Evolutionary conservation across 1,140 invertebrate genomes (phyloP).

Genomic region (Bursaphelenchus mucronatus): DNA sequence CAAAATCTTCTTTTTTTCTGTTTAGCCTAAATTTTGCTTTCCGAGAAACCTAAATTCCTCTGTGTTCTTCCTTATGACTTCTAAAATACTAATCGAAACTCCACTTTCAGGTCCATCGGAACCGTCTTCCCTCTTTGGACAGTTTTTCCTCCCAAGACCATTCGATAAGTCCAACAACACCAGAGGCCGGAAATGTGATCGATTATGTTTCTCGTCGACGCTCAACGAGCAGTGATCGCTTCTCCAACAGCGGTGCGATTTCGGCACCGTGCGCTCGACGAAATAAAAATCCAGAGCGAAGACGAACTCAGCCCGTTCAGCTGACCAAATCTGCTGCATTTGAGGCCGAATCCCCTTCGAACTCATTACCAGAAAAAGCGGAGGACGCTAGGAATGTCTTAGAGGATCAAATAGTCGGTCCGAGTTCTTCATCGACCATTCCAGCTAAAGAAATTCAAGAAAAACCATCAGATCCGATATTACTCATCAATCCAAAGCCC

Average conservation of each 20-base stretch:
- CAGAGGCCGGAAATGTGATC: slow-evolving; percentile 34
- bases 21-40: background rate
- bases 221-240: slow-evolving; percentile 31
- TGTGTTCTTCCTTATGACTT: background rate
- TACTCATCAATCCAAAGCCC: background rate
- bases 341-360: background rate
- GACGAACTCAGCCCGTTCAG: slow-evolving; percentile 32
- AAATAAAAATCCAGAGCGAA: slow-evolving; percentile 16
- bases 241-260: slow-evolving; percentile 5
- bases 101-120: slow-evolving; percentile 38
- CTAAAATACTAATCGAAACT: background rate
- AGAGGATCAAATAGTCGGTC: background rate
- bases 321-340: slow-evolving; percentile 11
- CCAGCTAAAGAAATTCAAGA: background rate
- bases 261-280: background rate
- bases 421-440: background rate
- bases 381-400: background rate
- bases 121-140: slow-evolving; percentile 43
- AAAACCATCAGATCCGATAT: background rate
- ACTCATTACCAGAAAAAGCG: background rate
- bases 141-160: slow-evolving; percentile 45
- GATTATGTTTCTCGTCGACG: slow-evolving; percentile 30
- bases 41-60: background rate
- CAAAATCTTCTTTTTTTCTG: background rate
- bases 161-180: slow-evolving; percentile 47